Evolutionary conservation across 1,140 invertebrate species (phyloP).

Genomic region (Mactra quadrangularis): DNA sequence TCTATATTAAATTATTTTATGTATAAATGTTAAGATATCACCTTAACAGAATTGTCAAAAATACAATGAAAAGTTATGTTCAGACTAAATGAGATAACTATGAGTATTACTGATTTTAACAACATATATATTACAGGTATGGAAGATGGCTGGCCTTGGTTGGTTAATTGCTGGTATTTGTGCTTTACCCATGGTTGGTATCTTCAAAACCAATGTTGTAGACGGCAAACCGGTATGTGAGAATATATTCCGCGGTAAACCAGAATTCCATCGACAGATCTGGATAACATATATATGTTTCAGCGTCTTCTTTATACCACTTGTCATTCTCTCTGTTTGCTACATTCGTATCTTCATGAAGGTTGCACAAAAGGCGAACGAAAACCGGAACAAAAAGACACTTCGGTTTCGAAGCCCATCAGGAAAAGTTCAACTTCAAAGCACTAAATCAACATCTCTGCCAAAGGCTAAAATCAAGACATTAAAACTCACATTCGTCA

Average conservation of each 20-base stretch:
- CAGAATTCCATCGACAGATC: conserved; percentile 73
- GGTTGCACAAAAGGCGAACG: conserved; percentile 77
- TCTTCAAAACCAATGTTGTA: conserved; percentile 72
- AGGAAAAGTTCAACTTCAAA: conserved; percentile 79
- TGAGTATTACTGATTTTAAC: too few species aligned
- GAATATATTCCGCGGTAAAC: conserved; percentile 76
- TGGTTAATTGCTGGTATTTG: conserved; percentile 76
- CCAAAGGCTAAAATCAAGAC: conserved; percentile 83
- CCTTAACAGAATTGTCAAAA: too few species aligned
- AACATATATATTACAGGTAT: conserved; percentile 77
- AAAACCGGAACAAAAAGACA: conserved; percentile 62
- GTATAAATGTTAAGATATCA: too few species aligned
- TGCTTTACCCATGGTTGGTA: conserved; percentile 77
- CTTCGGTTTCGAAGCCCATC: conserved; percentile 45
- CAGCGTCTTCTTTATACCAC: conserved; percentile 78
- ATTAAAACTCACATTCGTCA: conserved; percentile 83
- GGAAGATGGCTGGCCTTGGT: conserved; percentile 76
- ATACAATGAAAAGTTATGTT: too few species aligned
- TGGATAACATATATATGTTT: conserved; percentile 79
- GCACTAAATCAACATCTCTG: conserved; percentile 78
- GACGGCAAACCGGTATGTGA: conserved; percentile 72
- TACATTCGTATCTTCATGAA: conserved; percentile 82
- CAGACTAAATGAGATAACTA: too few species aligned
- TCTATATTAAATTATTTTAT: too few species aligned
- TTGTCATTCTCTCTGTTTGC: conserved; percentile 77